Evolutionary conservation across 2,888 invertebrate genomes (phyloP), one percentile per base, ranked within the genome.

Genomic region (Nemotelus nigrinus): DNA sequence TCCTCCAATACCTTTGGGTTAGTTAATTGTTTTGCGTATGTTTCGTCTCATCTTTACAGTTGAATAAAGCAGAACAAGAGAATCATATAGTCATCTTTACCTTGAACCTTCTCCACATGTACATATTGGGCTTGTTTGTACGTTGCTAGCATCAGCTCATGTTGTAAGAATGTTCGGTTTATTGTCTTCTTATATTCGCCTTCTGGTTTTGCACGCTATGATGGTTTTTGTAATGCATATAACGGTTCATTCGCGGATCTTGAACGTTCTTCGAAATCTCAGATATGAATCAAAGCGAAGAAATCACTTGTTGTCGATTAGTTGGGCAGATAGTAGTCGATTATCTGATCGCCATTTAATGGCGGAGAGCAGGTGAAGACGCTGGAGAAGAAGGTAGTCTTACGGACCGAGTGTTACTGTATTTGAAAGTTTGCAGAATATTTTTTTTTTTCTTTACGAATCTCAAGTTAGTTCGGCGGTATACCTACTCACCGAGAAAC

Each of bases 191-290:
- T 60, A 41, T 60, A 1, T 8, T 58, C 58, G 8, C 41, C 39
- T 5, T 25, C 60, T 7, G 41, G 7, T 60, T 43, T 7, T 60
- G 41, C 39, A 60, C 60, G 60, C 25, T 43, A 60, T 10, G 41
- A 41, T 60, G 60, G 39, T 25, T 60, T 60, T 60, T 60, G 7
- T 60, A 60, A 60, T 60, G 60, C 0, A 60, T 60, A 41, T 60
- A 60, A 60, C 60, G 39, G 60, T 60, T 25, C 60, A 41, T 60
- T 60, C 39, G 60, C 39, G 60, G 41, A 60, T 60, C 60, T 60
- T 58, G n/a, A n/a, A 4, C 25, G 25, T 58, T 8, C n/a, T 25
- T 5, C 25, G 25, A 7, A 25, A 25, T 60, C 60, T 60, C 41
- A 25, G 25, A 10, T 58, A n/a, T n/a, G 60, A 60, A 60, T 60